Percentiles rank a stretch among this genome's conserved stretches.
Evolutionary conservation across 2,113 vertebrate genomes (phyloP).

Genomic region (Ceratotherium simum): DNA sequence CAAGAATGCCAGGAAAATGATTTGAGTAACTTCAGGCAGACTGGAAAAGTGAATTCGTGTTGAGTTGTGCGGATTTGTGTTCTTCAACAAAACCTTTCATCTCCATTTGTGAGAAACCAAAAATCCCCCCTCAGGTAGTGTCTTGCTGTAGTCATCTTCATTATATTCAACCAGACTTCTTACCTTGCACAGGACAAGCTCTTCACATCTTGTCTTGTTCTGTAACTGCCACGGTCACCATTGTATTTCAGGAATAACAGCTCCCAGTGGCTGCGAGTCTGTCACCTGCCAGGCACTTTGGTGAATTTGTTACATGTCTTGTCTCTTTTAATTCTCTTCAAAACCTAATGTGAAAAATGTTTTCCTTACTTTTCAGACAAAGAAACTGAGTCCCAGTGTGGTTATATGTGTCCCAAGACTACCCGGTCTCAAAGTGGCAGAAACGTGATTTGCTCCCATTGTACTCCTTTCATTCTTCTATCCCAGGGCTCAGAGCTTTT

Average conservation of each 20-base stretch:
- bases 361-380: not conserved
- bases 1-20: not conserved
- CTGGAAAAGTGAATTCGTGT: not conserved
- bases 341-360: not conserved
- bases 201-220: constrained; percentile 31
- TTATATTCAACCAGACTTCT: not conserved
- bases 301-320: not conserved
- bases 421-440: not conserved
- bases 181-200: not conserved
- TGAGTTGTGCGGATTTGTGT: not conserved
- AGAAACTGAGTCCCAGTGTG: not conserved
- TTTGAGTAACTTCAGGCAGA: not conserved
- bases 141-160: not conserved
- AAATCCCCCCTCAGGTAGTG: not conserved
- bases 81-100: not conserved
- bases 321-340: not conserved
- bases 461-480: not conserved
- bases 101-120: not conserved
- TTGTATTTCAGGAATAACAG: not conserved
- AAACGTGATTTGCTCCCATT: not conserved
- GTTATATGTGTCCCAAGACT: not conserved
- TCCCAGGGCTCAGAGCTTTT: not conserved
- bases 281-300: not conserved
- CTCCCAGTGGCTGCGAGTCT: not conserved
- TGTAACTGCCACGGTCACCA: not conserved